A percentile compares a stretch with the other conserved stretches of the same genome.
Evolutionary conservation across 2,888 invertebrate species (phyloP).

Genomic region (Nemotelus pantherinus): DNA sequence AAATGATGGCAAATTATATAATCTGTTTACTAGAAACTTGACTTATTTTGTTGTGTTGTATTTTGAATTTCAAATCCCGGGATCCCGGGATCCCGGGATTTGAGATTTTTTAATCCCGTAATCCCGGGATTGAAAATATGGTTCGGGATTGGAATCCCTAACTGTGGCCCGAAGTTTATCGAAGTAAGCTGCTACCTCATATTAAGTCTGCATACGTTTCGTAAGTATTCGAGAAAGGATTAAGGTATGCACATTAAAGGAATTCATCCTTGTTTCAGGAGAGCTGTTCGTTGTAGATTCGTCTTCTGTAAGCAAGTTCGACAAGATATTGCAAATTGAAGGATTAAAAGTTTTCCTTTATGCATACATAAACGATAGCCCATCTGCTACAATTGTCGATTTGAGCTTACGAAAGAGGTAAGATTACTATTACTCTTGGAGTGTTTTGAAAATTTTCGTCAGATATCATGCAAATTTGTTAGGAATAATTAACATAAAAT

Average conservation of each 20-base stretch:
- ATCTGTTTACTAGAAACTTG: too few relatives aligned
- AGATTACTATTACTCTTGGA: not conserved
- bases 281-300: not conserved
- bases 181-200: conserved; percentile 32
- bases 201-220: conserved; percentile 36
- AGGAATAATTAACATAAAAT: conserved; percentile 46
- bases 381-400: not conserved
- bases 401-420: not conserved
- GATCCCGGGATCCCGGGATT: too few relatives aligned
- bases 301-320: conserved; percentile 35
- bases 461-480: conserved; percentile 36
- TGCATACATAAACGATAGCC: conserved; percentile 35
- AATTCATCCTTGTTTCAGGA: not conserved
- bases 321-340: conserved; percentile 46
- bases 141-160: too few relatives aligned
- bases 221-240: conserved; percentile 20
- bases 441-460: conserved; percentile 19
- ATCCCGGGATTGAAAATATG: too few relatives aligned
- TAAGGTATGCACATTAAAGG: conserved; percentile 26
- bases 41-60: too few relatives aligned
- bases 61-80: too few relatives aligned
- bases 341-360: conserved; percentile 49
- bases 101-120: too few relatives aligned
- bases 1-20: too few relatives aligned
- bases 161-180: conserved; percentile 36